Evolutionary conservation across 1,140 invertebrate species (phyloP), one percentile per base, ranked within the genome.

Genomic region (Drosophila rhopaloa): DNA sequence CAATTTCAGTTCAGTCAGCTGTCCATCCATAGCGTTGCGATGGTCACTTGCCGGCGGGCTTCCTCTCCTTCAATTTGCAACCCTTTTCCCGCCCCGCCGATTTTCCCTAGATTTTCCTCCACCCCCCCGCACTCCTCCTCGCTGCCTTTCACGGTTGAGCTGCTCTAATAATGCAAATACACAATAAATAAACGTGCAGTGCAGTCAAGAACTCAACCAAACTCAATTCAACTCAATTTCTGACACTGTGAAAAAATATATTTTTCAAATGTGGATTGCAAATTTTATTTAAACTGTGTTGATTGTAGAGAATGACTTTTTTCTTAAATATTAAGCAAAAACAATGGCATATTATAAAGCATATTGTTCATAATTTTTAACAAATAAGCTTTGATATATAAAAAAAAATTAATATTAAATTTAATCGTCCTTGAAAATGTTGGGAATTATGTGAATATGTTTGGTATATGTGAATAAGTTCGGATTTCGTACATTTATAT

Each of bases 131-230:
- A 35, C 11, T 47, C 27, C 24, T 11, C 48, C 8, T 16, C 29
- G 47, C 54, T 79, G 80, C 80, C 50, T 81, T 85, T 88, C 71
- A 88, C 82, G 61, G 65, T 72, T 70, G 65, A 85, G 75, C 79
- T 75, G 79, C 47, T 79, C 65, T 63, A 78, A 82, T 85, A 85
- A 88, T 88, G 75, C 79, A 85, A 85, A 88, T 88, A 82, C 83
- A 85, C 79, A 85, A 82, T 88, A 88, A 85, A 88, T 85, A 88
- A 86, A 79, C 61, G 78, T 72, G 62, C 72, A 75, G 59, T 46
- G 59, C 32, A 57, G 38, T 71, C 50, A 35, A 51, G 50, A 51
- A 40, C 59, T 58, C 41, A 43, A 51, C 24, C 19, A 44, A 65
- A 65, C 51, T 74, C 29, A 47, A 57, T 41, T 62, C 53, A 44